phyloP scores from a whole-genome alignment of 2,113 vertebrate genomes.

The Scophthalmus maximus region DNA sequence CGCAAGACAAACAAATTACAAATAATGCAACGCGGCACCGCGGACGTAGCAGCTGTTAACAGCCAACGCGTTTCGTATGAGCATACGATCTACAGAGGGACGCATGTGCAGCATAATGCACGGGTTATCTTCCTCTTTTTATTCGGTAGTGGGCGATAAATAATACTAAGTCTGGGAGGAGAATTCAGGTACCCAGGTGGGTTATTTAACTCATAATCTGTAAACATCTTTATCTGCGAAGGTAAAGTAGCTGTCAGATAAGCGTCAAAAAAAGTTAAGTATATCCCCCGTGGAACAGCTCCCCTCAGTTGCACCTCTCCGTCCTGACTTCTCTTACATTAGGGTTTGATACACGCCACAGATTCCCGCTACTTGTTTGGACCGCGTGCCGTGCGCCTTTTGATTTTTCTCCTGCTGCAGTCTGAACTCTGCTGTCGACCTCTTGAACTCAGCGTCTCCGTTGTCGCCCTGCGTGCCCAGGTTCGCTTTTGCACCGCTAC shows the following conservation, averaged over 20 bases:
- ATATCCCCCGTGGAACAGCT: too few species aligned
- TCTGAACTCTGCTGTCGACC: slow-evolving; percentile 13
- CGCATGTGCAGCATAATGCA: not conserved
- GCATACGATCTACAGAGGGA: not conserved
- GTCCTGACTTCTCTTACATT: not conserved
- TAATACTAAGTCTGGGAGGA: too few species aligned
- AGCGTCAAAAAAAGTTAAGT: not conserved
- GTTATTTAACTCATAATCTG: too few species aligned
- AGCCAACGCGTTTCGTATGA: not conserved
- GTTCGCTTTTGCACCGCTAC: slow-evolving; percentile 17
- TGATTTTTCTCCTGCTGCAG: not conserved
- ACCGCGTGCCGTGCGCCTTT: not conserved
- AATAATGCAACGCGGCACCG: not conserved
- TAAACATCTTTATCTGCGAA: too few species aligned
- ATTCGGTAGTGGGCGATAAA: too few species aligned
- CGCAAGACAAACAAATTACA: not conserved
- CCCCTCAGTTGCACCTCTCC: not conserved
- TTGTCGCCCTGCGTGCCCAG: slow-evolving; percentile 39
- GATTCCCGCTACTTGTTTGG: slow-evolving; percentile 6
- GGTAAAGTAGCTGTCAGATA: too few species aligned
- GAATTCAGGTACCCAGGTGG: too few species aligned
- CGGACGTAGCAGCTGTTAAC: slow-evolving; percentile 13
- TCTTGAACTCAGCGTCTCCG: slow-evolving; percentile 23
- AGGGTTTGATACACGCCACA: not conserved
- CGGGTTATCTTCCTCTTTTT: not conserved